Evolutionary conservation across 1,140 invertebrate species (phyloP), one percentile per base, ranked within the genome.

Genomic region (Spodoptera litura): DNA sequence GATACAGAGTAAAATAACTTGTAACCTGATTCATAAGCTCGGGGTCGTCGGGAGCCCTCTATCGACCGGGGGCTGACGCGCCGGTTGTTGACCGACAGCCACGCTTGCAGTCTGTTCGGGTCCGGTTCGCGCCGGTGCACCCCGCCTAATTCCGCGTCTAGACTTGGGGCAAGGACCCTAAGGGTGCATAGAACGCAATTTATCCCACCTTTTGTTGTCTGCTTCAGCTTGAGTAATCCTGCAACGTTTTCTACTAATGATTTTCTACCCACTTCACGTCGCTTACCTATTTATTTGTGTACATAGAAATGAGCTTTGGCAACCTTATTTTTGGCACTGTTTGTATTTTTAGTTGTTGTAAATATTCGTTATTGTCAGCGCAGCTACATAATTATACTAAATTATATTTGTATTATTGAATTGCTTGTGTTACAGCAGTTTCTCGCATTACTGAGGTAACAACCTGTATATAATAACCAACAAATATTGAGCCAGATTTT

Each of bases 81-180:
- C 59, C 81, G 81, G 81, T 78, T 85, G 83, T 71, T 83, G 83
- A 85, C 83, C 83, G 81, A 58, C 72, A 55, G 44, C 27, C 11
- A 49, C 15, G 70, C 27, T 51, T 70, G 61, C 35, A 49, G 58
- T 58, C 68, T 56, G 20, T 44, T 10, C 74, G 35, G 68, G 59
- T 44, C 49, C 62, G 59, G 35, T 56, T 58, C 55, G 62, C 68
- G 49, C n/a, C 59, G 49, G 25, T 77, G 64, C 68, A 74, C 74
- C 75, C 68, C 74, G 72, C 80, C 81, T 83, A 83, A 81, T 80
- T 81, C 77, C 59, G 53, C 51, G 85, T 85, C 85, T 87, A 85
- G 83, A 83, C 81, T 80, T 68, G 35, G 78, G 77, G 72, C 83
- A 78, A 82, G 51, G 75, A 81, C 74, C 78, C 64, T 53, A 66